Percentiles rank a stretch among this genome's conserved stretches.
phyloP scores from a whole-genome alignment of 2,888 invertebrate genomes.

The Eupithecia insigniata region DNA sequence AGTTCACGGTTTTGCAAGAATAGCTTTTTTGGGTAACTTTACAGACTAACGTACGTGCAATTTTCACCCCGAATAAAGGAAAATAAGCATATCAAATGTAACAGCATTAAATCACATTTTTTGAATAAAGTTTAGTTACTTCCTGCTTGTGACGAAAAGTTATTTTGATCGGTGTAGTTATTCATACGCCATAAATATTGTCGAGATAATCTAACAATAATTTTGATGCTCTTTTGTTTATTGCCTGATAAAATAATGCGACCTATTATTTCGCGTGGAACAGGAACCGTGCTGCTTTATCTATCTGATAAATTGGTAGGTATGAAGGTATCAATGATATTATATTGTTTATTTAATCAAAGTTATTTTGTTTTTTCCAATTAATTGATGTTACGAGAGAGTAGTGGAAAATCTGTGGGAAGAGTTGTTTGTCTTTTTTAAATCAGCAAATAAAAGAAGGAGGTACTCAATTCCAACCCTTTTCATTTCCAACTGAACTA shows the following conservation, averaged over 20 bases:
- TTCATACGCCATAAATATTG: background rate
- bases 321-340: background rate
- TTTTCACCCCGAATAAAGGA: background rate
- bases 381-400: background rate
- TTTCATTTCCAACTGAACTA: background rate
- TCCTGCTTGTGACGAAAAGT: background rate
- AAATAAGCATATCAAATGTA: background rate
- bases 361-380: background rate
- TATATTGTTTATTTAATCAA: background rate
- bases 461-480: background rate
- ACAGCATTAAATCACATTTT: background rate
- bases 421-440: too few relatives aligned
- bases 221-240: conserved; percentile 13
- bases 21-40: background rate
- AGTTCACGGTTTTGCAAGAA: background rate
- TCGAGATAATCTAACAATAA: conserved; percentile 1
- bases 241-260: conserved; percentile 10
- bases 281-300: background rate
- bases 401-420: background rate
- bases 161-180: background rate
- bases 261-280: conserved; percentile 14
- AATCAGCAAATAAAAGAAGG: background rate
- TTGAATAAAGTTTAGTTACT: background rate
- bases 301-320: background rate
- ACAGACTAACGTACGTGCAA: background rate